These are phyloP conservation scores for Sula dactylatra DNA, from an alignment of 2,113 vertebrate genomes.

Conservation along the genomic window DNA sequence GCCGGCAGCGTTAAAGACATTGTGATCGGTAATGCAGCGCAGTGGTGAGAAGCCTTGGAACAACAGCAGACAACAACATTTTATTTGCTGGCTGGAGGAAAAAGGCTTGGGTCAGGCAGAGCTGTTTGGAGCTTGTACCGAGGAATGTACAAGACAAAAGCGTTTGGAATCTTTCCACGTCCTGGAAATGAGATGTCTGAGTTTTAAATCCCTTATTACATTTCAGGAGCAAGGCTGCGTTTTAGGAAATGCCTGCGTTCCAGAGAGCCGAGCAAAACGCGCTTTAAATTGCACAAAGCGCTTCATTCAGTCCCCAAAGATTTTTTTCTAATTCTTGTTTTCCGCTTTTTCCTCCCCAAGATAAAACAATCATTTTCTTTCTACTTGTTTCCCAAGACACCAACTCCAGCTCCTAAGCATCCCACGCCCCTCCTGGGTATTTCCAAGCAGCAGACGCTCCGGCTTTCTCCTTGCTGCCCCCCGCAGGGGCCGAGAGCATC, in stretches of 20 bases:
- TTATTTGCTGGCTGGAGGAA: not conserved
- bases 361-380: not conserved
- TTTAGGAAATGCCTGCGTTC: not conserved
- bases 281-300: not conserved
- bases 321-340: not conserved
- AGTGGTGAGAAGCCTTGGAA: not conserved
- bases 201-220: not conserved
- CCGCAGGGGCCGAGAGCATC: not conserved
- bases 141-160: not conserved
- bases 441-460: accelerated
- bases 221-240: not conserved
- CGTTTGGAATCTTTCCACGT: not conserved
- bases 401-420: not conserved
- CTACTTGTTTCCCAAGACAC: not conserved
- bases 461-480: accelerated
- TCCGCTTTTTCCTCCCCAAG: not conserved
- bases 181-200: not conserved
- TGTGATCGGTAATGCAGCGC: not conserved
- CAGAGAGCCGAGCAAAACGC: not conserved
- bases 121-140: not conserved
- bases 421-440: accelerated
- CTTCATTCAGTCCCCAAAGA: not conserved
- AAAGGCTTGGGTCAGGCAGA: not conserved
- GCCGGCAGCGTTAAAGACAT: not conserved
- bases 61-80: not conserved